Conservation (phyloP, 2,113 vertebrate genomes). For the Dicrurus megarhynchus region DNA sequence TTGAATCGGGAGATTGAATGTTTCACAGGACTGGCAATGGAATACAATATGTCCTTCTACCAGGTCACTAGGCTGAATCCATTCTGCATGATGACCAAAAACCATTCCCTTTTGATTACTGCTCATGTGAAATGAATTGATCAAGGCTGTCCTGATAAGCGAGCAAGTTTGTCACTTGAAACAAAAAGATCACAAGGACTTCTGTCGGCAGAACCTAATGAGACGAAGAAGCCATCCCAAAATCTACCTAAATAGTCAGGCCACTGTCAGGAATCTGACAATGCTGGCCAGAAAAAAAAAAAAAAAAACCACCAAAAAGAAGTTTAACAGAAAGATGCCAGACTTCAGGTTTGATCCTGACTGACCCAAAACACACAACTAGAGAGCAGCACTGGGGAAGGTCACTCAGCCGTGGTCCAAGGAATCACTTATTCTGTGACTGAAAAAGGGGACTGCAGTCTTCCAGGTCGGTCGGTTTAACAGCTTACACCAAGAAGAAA, state of each 20-base stretch:
- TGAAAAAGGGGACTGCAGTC: not conserved
- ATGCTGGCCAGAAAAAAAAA: not conserved
- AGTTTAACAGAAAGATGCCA: not conserved
- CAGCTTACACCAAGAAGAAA: not conserved
- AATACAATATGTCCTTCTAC: not conserved
- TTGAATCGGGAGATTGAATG: fast-evolving
- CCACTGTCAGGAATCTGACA: not conserved
- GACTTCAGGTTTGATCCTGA: not conserved
- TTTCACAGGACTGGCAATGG: not conserved
- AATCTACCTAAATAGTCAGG: not conserved
- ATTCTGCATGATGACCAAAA: not conserved
- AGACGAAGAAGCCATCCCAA: not conserved
- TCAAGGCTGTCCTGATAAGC: not conserved
- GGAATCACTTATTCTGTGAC: not conserved
- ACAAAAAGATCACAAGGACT: not conserved
- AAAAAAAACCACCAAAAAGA: not conserved
- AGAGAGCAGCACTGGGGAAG: not conserved
- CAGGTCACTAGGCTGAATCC: not conserved
- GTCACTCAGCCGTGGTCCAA: not conserved
- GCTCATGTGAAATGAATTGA: not conserved
- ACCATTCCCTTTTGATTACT: not conserved
- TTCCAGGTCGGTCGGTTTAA: not conserved
- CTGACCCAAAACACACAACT: not conserved
- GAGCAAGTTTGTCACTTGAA: not conserved
- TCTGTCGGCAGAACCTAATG: not conserved